Evolutionary conservation across 2,888 invertebrate species (phyloP).

Genomic region (Helicoverpa assulta): DNA sequence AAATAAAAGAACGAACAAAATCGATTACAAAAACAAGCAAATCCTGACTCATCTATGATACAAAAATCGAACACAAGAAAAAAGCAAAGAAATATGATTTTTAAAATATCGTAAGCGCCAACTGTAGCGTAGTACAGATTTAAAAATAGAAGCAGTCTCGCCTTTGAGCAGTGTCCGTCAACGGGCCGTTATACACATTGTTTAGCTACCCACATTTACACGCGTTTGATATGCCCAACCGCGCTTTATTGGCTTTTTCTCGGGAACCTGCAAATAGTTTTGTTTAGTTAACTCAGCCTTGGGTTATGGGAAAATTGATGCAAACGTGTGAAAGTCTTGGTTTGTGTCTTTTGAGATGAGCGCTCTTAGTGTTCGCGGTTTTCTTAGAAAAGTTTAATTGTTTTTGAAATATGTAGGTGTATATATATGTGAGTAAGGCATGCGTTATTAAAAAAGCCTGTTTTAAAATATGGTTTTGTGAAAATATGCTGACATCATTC

Average conservation of each 20-base stretch:
- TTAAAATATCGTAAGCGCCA: slow-evolving; percentile 69
- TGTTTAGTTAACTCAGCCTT: slow-evolving; percentile 56
- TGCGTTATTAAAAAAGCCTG: background rate
- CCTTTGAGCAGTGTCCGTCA: slow-evolving; percentile 79
- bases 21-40: slow-evolving; percentile 35
- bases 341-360: slow-evolving; percentile 16
- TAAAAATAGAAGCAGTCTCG: slow-evolving; percentile 76
- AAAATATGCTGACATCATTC: no score
- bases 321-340: slow-evolving; percentile 49
- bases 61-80: slow-evolving; percentile 36
- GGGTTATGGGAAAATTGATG: slow-evolving; percentile 52
- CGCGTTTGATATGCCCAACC: slow-evolving; percentile 62
- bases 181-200: slow-evolving; percentile 78
- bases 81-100: slow-evolving; percentile 59
- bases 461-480: background rate
- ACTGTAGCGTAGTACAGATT: slow-evolving; percentile 59
- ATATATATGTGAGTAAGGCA: background rate
- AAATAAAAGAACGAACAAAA: slow-evolving; percentile 27
- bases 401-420: no score
- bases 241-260: slow-evolving; percentile 65
- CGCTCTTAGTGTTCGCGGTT: background rate
- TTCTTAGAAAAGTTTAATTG: background rate
- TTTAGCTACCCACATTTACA: slow-evolving; percentile 61
- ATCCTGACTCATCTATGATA: slow-evolving; percentile 46
- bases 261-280: slow-evolving; percentile 53